Conservation (phyloP, 2,888 invertebrate genomes). For the Tillus elongatus region DNA sequence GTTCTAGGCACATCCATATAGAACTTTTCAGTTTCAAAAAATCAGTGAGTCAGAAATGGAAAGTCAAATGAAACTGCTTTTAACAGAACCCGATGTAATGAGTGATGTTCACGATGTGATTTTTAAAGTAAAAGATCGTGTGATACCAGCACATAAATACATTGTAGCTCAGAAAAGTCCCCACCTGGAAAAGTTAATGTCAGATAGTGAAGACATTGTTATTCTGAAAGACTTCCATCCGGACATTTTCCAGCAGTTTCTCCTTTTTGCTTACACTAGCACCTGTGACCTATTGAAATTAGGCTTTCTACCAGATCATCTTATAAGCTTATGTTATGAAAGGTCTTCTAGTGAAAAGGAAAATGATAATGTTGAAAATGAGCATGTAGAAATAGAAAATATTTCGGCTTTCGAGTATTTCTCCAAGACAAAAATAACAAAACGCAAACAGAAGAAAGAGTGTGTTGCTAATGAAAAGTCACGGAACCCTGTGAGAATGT, state of each 20-base stretch:
- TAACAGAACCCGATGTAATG: conserved; percentile 52
- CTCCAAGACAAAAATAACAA: conserved; percentile 30
- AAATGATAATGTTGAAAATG: conserved; percentile 12
- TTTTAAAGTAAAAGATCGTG: conserved; percentile 54
- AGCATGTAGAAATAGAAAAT: conserved; percentile 26
- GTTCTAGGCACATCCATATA: no score
- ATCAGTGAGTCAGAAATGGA: no score
- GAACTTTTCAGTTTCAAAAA: no score
- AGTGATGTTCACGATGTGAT: conserved; percentile 67
- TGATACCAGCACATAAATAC: conserved; percentile 64
- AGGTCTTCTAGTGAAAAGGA: conserved; percentile 19
- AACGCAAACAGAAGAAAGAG: conserved; percentile 14
- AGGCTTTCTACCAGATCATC: conserved; percentile 41
- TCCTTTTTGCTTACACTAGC: conserved; percentile 62
- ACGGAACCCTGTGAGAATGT: conserved; percentile 48
- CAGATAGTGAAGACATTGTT: conserved; percentile 40
- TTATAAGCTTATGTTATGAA: conserved; percentile 23
- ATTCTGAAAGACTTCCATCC: conserved; percentile 49
- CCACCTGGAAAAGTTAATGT: conserved; percentile 51
- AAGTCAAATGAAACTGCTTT: no score
- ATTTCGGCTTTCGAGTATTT: conserved; percentile 49
- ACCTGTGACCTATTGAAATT: conserved; percentile 51
- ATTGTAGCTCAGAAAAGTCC: conserved; percentile 58
- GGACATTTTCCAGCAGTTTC: conserved; percentile 61
- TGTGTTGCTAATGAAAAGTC: conserved; percentile 17